These are phyloP conservation scores for Strigamia crassipes DNA, from an alignment of 2,888 invertebrate genomes.

Conservation along the genomic window DNA sequence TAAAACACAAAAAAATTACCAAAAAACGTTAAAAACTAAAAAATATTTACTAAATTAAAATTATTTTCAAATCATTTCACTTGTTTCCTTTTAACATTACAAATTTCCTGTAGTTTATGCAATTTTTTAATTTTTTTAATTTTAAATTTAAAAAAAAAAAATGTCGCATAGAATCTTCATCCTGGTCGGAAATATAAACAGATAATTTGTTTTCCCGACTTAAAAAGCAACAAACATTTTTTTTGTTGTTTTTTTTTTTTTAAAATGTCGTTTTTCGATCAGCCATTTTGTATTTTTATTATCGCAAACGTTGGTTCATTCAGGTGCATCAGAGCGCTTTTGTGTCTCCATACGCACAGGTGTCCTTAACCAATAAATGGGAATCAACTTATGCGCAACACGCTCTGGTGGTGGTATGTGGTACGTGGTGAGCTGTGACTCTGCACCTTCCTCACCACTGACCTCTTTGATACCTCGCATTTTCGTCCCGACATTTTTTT, in stretches of 20 bases:
- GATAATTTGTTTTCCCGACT: too few relatives aligned
- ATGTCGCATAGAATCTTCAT: background rate
- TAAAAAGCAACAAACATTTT: too few relatives aligned
- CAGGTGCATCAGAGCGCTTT: background rate
- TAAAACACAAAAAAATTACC: too few relatives aligned
- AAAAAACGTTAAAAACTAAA: background rate
- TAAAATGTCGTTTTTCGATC: background rate
- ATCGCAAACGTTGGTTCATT: background rate
- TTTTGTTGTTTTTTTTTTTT: too few relatives aligned
- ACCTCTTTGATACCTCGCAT: too few relatives aligned
- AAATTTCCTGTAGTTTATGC: background rate
- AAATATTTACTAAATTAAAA: background rate
- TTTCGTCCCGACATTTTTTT: too few relatives aligned
- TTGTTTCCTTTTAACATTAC: too few relatives aligned
- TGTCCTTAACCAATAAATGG: background rate
- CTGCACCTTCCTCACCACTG: too few relatives aligned
- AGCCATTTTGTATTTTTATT: background rate
- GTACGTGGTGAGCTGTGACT: too few relatives aligned
- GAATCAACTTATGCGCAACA: too few relatives aligned
- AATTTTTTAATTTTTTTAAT: background rate
- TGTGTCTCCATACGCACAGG: slow-evolving; percentile 1
- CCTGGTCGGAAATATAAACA: background rate
- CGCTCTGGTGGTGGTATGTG: too few relatives aligned
- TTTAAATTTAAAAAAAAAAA: background rate
- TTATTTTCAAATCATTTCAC: background rate